Base-by-base conservation (phyloP, 2,888 invertebrate species). In the Tolmerus cingulatus region DNA sequence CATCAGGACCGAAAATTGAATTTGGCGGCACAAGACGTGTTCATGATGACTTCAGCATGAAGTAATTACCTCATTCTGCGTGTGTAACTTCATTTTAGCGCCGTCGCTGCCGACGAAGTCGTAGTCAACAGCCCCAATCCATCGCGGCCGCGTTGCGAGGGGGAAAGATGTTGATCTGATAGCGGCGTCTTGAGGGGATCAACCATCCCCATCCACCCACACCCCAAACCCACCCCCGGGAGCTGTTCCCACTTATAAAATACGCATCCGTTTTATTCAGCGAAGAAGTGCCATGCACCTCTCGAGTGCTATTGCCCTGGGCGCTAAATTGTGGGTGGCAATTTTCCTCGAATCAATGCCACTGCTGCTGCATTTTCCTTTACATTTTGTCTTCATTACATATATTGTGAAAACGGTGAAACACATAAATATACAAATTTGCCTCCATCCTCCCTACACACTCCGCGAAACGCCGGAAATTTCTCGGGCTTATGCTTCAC, bases 11-110 rank as follows among this genome's bases (percentile, higher is more conserved):
- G 81, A 81, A 81, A 81, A 81, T 81, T 81, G 81, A 81, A 81
- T 81, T 81, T 81, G 81, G 30, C 30, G 51, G 55, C 81, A 81
- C 51, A 81, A 81, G 81, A 81, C 81, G 81, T 81, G 55, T 81
- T 43, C 66, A 55, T 81, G 81, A 81, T 81, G 81, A 51, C 51
- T 81, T 81, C 51, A 81, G 51, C 51, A 55, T 55, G 81, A 81
- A 81, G 81, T 51, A 81, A 81, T 81, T 81, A 81, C 81, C 81
- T 81, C 81, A 55, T 81, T 81, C 30, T 81, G 51, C 27, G 81
- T 81, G 43, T 51, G 66, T 66, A 66, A 66, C 66, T 66, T 66
- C 66, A 66, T 66, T 66, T 66, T 66, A 66, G 66, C 66, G 23
- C 66, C 66, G 9, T 66, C 57, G 9, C 23, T 23, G 57, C 57